These are phyloP conservation scores for Lymantria monacha DNA, from an alignment of 2,888 invertebrate genomes.

Conservation along the genomic window DNA sequence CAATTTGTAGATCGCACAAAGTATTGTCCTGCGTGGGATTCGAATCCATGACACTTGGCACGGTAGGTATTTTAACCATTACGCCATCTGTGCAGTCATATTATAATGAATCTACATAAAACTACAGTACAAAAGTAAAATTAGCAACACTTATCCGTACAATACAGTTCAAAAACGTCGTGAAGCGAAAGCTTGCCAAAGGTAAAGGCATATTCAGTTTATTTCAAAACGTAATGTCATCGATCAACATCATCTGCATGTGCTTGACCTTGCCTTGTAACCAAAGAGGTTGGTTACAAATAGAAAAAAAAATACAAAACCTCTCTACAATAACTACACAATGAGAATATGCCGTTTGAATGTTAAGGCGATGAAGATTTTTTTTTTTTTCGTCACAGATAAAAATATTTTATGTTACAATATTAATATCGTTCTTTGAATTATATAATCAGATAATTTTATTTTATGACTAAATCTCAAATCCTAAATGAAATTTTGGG, in stretches of 20 bases:
- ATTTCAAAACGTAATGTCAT: conserved; percentile 43
- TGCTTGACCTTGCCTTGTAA: conserved; percentile 36
- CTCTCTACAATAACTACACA: conserved; percentile 38
- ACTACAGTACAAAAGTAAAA: too few relatives aligned
- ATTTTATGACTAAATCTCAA: not conserved
- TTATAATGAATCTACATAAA: too few relatives aligned
- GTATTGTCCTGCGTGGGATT: too few relatives aligned
- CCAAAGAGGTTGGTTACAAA: conserved; percentile 34
- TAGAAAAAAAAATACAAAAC: conserved; percentile 42
- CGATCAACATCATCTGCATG: conserved; percentile 51
- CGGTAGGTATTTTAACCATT: too few relatives aligned
- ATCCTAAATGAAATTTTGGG: not conserved
- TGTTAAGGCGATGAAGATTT: conserved; percentile 37
- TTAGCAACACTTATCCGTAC: not conserved
- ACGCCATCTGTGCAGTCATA: too few relatives aligned
- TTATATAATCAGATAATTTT: not conserved
- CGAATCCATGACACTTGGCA: too few relatives aligned
- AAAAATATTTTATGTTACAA: not conserved
- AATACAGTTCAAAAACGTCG: not conserved
- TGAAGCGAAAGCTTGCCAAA: conserved; percentile 4
- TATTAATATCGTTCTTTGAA: not conserved
- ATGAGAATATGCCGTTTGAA: conserved; percentile 42
- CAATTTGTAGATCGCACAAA: too few relatives aligned
- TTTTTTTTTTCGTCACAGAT: not conserved
- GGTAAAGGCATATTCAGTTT: conserved; percentile 6